phyloP scores from a whole-genome alignment of 2,113 vertebrate genomes.

The Sialia sialis region DNA sequence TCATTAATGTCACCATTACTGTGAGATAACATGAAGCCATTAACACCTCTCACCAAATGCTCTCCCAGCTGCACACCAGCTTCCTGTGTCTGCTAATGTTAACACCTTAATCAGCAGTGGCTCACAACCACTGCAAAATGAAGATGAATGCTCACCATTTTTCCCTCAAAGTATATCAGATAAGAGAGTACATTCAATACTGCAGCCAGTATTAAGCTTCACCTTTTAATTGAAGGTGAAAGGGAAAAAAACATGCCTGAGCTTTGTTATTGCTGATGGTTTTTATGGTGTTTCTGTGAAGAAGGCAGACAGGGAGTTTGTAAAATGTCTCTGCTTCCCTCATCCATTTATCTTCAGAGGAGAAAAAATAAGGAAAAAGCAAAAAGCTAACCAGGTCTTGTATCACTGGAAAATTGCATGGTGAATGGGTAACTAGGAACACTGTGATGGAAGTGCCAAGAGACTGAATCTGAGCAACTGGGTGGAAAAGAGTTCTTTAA shows the following conservation, averaged over 20 bases:
- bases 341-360: not conserved
- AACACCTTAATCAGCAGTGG: not conserved
- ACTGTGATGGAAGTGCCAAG: not conserved
- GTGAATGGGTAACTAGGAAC: not conserved
- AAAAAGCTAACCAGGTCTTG: not conserved
- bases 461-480: not conserved
- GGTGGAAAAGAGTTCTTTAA: not conserved
- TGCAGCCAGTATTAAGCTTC: not conserved
- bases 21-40: constrained; percentile 15
- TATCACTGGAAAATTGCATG: not conserved
- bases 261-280: not conserved
- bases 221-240: constrained; percentile 8
- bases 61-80: not conserved
- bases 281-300: not conserved
- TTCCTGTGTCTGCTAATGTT: not conserved
- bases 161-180: not conserved
- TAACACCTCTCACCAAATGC: constrained; percentile 30
- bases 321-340: not conserved
- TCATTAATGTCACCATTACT: constrained; percentile 33
- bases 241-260: not conserved
- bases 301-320: not conserved
- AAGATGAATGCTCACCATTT: not conserved
- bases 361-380: not conserved
- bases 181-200: not conserved
- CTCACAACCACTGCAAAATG: not conserved